Evolutionary conservation across 2,888 invertebrate species (phyloP), one percentile per base, ranked within the genome.

Genomic region (Marronus borbonicus): DNA sequence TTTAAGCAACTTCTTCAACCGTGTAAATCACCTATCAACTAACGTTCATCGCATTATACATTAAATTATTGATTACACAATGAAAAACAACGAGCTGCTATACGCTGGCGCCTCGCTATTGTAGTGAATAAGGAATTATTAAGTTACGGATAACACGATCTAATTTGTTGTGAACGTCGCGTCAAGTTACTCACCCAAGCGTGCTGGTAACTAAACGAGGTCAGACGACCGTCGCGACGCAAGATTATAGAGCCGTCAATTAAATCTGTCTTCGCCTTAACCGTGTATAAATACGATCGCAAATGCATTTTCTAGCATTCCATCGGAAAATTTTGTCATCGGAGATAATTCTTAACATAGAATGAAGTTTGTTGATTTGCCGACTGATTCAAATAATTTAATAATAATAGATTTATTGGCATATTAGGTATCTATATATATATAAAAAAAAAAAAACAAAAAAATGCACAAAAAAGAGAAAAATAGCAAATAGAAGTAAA

Each of bases 81-180:
- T 44, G 44, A 44, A 44, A 12, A 44, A 44, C 12, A 44, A 44
- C 8, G 12, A 12, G 44, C 8, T 44, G 44, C 1, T 12, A 8
- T 7, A 44, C 44, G 44, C 8, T 17, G 52, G 52, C 52, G 17
- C 52, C 52, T 17, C 7, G 14, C 17, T 55, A n/a, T 55, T 55
- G 7, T 55, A 17, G 17, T 17, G 17, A 55, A 55, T 17, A 55
- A 55, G 17, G n/a, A 55, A n/a, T 55, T 55, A 55, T 55, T 55
- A n/a, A 14, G n/a, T 55, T 55, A 55, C 52, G 52, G n/a, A 17
- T 17, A 55, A 55, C 14, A 5, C n/a, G 17, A 55, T 55, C 52
- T 17, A 55, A 55, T 55, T 55, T 55, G 50, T 50, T 50, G 52
- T 55, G 52, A 55, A 55, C 17, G 52, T 55, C 52, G 52, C 52